Evolutionary conservation across 2,888 invertebrate species (phyloP), one percentile per base, ranked within the genome.

Genomic region (Hedya salicella): DNA sequence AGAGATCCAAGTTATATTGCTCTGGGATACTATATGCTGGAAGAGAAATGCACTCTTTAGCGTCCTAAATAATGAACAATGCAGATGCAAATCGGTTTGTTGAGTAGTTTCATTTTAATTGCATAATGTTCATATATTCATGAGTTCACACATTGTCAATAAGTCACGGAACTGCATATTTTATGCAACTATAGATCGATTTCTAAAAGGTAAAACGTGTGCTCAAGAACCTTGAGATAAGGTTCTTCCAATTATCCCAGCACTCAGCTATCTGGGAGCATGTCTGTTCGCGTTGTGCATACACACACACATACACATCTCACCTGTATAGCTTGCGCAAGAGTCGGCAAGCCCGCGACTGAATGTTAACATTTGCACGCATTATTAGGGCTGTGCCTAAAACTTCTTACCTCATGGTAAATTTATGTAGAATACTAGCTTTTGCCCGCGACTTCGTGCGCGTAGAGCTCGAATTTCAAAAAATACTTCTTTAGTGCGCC

Each of bases 351-450:
- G 19, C 36, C 40, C 5, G 9, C 13, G 44, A 14, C 48, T 40
- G 57, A 57, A 57, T 32, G 48, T 40, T 56, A 49, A 63, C 56
- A 25, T 50, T 50, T n/a, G 14, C 30, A 57, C 57, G 56, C 63
- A 44, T 39, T 40, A 6, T 14, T 48, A 54, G 54, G 48, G 48
- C n/a, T 48, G 54, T n/a, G n/a, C n/a, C 19, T 46, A 11, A 13
- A 25, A 6, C 6, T 0, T 25, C 4, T 6, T 3, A 25, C 25
- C 5, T 6, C 6, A 4, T 6, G 6, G 25, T 6, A 25, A 25
- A n/a, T n/a, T n/a, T n/a, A n/a, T n/a, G n/a, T n/a, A n/a, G n/a
- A n/a, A n/a, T n/a, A n/a, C n/a, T n/a, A n/a, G n/a, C n/a, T n/a
- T n/a, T n/a, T n/a, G n/a, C n/a, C n/a, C n/a, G n/a, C n/a, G n/a